Conservation (phyloP, 2,113 vertebrate species). For the Alouatta palliata region DNA sequence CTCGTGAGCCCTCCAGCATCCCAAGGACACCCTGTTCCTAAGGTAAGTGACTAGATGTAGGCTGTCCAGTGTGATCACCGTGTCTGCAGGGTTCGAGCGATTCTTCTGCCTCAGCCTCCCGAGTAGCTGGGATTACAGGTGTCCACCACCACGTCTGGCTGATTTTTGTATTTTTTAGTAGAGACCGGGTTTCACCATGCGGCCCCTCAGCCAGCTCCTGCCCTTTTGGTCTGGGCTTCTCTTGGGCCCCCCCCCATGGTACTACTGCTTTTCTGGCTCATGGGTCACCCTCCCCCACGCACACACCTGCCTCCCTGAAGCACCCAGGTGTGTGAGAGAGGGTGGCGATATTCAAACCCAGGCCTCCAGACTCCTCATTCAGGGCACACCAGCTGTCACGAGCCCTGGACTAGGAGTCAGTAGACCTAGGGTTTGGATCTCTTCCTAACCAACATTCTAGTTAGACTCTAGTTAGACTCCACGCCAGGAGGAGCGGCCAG, state of each 20-base stretch:
- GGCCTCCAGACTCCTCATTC: constrained; percentile 71
- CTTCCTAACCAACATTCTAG: background rate
- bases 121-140: no score
- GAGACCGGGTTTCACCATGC: no score
- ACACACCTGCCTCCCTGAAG: background rate
- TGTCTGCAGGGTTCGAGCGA: background rate
- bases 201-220: background rate
- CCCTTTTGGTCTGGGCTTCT: background rate
- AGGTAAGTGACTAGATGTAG: background rate
- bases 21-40: background rate
- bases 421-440: constrained; percentile 47
- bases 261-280: background rate
- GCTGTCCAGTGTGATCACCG: background rate
- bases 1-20: background rate
- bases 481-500: background rate
- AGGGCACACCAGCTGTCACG: constrained; percentile 57
- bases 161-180: no score
- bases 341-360: constrained; percentile 50
- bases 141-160: no score
- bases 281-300: background rate
- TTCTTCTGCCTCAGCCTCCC: no score
- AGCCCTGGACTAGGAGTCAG: constrained; percentile 74
- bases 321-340: background rate
- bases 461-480: background rate
- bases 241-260: background rate